Conservation (phyloP, 2,888 invertebrate species). For the Podabrus alpinus region DNA sequence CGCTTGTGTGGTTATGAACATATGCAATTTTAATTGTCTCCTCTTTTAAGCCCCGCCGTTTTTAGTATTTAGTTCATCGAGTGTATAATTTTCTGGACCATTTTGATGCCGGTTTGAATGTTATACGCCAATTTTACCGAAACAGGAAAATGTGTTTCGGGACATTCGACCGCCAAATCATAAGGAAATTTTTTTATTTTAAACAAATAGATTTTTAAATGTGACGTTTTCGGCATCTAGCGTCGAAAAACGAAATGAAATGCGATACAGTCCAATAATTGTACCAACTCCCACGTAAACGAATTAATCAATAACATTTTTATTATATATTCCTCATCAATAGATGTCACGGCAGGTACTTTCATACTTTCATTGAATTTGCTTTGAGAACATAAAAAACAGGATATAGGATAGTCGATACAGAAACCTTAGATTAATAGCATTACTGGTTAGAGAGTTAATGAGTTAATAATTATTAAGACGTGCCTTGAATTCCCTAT, state of each 20-base stretch:
- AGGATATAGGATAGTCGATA: background rate
- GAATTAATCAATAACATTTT: background rate
- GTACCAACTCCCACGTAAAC: background rate
- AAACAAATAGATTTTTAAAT: background rate
- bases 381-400: background rate
- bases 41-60: slow-evolving; percentile 9
- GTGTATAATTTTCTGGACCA: slow-evolving; percentile 12
- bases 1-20: slow-evolving; percentile 28
- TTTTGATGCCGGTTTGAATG: background rate
- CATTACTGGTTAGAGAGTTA: no score
- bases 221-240: background rate
- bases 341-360: background rate
- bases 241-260: background rate
- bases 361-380: no score
- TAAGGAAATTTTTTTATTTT: background rate
- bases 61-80: slow-evolving; percentile 8
- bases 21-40: slow-evolving; percentile 28
- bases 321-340: background rate
- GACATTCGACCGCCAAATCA: background rate
- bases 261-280: background rate
- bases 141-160: background rate
- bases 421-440: no score
- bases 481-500: no score
- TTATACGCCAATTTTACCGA: background rate
- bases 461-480: no score